Conservation (phyloP, 2,888 invertebrate genomes). For the Nephrotoma flavescens region DNA sequence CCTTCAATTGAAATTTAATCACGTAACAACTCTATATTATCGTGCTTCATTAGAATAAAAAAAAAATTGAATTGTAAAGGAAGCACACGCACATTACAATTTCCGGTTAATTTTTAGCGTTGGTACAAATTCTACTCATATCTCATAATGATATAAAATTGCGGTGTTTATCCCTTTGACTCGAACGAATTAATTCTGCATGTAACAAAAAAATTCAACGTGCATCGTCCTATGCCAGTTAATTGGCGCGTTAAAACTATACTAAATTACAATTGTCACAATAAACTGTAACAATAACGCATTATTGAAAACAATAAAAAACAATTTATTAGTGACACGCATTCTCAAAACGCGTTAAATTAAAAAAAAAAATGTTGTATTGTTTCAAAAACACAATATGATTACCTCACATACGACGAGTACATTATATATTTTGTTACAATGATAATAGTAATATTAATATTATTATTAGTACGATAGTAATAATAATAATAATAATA, state of each 20-base stretch:
- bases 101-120: not conserved
- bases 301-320: not conserved
- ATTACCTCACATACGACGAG: not conserved
- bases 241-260: not conserved
- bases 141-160: not conserved
- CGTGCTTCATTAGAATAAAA: not conserved
- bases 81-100: not conserved
- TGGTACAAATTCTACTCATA: not conserved
- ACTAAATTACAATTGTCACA: not conserved
- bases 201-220: not conserved
- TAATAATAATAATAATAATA: not conserved
- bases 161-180: not conserved
- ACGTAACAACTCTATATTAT: not conserved
- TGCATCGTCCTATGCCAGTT: not conserved
- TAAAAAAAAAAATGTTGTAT: not conserved
- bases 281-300: not conserved
- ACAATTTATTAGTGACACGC: not conserved
- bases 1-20: not conserved
- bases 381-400: not conserved
- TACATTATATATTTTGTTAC: not conserved
- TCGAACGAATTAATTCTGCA: not conserved
- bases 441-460: not conserved
- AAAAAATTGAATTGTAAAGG: not conserved
- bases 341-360: not conserved
- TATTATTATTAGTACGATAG: not conserved